Evolutionary conservation across 2,797 vertebrate species (phyloP), one percentile per base, ranked within the genome.

Genomic region (Apodemus agrarius): DNA sequence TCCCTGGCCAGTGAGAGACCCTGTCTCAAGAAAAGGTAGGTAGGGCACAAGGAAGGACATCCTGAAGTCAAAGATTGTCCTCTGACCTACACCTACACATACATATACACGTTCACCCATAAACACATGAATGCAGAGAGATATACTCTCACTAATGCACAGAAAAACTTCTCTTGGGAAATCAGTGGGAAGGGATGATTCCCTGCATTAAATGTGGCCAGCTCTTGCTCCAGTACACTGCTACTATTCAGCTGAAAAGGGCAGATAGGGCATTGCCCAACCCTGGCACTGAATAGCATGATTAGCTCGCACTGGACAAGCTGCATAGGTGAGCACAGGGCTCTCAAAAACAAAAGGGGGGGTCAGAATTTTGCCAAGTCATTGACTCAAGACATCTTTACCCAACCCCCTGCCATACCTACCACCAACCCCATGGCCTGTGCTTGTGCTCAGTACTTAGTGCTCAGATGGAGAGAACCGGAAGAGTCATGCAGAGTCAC

Each of bases 111-210:
- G 8, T 22, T 17, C 10, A 84, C n/a, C 24, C 57, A 31, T 46
- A 63, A 43, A 43, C 37, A 24, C 26, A 31, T 43, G 46, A 61
- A 65, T 40, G 3, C n/a, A 29, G 9, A 34, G 59, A 84, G 7
- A 6, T 22, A 6, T 34, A 65, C 14, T 19, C 57, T 63, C 59
- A 84, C 82, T 65, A 40, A 65, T 13, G 29, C 40, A 84, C 26
- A 65, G 40, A 54, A 54, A 72, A 67, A 82, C 75, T 67, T n/a
- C 86, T 89, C 14, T 43, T 65, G n/a, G 94, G 92, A 75, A 93
- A 97, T 93, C 59, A 94, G 86, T 91, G 97, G 93, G 91, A 94
- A 87, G 17, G 85, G 89, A 40, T 2, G 19, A 37, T 67, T 97
- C 67, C 96, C 82, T 54, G 67, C 9, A 96, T 91, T 91, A 94